Evolutionary conservation across 2,888 invertebrate genomes (phyloP).

Genomic region (Trissolcus brochymenae): DNA sequence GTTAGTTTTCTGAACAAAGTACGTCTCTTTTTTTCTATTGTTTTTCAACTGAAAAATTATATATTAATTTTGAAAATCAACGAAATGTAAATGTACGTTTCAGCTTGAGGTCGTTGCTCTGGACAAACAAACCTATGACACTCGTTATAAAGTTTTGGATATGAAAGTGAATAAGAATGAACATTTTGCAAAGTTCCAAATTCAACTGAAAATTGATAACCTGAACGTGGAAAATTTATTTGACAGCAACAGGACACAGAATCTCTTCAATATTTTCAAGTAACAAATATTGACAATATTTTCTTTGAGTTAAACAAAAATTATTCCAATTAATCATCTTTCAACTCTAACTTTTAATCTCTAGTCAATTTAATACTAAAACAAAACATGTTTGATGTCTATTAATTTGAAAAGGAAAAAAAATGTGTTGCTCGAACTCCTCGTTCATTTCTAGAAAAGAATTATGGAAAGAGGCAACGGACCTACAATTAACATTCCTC

Average conservation of each 20-base stretch:
- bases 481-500: conserved; percentile 88
- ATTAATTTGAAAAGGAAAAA: too few species aligned
- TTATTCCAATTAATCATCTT: not conserved
- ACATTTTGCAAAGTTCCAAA: conserved; percentile 84
- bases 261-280: conserved; percentile 86
- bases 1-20: too few species aligned
- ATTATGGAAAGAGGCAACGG: conserved; percentile 86
- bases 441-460: conserved; percentile 77
- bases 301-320: not conserved
- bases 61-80: not conserved
- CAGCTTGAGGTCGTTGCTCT: conserved; percentile 86
- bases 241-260: conserved; percentile 84
- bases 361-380: too few species aligned
- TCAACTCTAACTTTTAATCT: too few species aligned
- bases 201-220: conserved; percentile 92
- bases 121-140: conserved; percentile 87
- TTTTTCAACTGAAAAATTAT: not conserved
- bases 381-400: too few species aligned
- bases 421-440: too few species aligned
- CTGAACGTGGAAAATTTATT: conserved; percentile 92
- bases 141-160: conserved; percentile 81
- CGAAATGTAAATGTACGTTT: conserved; percentile 52
- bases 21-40: too few species aligned
- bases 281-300: conserved; percentile 33
- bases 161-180: conserved; percentile 82